Conservation (phyloP, 1,140 invertebrate genomes). For the Tribolium castaneum region DNA sequence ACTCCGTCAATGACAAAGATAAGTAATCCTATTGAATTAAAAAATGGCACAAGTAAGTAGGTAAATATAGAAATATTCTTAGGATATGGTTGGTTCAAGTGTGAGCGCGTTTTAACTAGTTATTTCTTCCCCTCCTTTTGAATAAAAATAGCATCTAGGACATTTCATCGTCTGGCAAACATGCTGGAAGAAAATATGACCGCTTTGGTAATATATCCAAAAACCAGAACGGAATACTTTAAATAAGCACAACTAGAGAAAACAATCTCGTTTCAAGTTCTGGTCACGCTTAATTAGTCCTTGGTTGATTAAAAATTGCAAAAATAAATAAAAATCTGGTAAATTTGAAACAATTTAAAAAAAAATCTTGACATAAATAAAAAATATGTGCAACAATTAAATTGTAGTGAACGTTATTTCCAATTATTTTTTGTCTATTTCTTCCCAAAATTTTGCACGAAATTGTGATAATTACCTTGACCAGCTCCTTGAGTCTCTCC, state of each 20-base stretch:
- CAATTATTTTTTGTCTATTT: too few relatives aligned
- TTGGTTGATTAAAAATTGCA: too few relatives aligned
- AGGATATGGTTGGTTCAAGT: constrained; percentile 2
- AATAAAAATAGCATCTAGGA: constrained; percentile 23
- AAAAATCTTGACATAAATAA: too few relatives aligned
- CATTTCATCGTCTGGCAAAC: neutral
- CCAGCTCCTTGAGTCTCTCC: constrained; percentile 94
- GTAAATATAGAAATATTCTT: neutral
- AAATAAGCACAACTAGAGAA: too few relatives aligned
- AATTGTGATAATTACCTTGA: constrained; percentile 79
- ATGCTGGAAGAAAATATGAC: constrained; percentile 3
- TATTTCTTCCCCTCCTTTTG: constrained; percentile 7
- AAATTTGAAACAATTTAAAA: too few relatives aligned
- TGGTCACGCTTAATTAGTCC: too few relatives aligned
- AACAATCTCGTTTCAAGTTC: too few relatives aligned
- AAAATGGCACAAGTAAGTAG: neutral
- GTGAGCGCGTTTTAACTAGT: constrained; percentile 19
- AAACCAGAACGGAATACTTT: neutral
- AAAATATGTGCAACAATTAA: too few relatives aligned
- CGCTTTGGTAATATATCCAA: neutral
- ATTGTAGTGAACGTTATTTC: too few relatives aligned
- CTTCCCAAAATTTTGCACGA: neutral
- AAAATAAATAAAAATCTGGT: too few relatives aligned
- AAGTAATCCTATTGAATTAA: neutral
- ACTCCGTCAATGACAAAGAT: neutral